Percentiles rank a stretch among this genome's conserved stretches.
Conservation (phyloP, 2,888 invertebrate genomes). For the Habrosyne pyritoides region DNA sequence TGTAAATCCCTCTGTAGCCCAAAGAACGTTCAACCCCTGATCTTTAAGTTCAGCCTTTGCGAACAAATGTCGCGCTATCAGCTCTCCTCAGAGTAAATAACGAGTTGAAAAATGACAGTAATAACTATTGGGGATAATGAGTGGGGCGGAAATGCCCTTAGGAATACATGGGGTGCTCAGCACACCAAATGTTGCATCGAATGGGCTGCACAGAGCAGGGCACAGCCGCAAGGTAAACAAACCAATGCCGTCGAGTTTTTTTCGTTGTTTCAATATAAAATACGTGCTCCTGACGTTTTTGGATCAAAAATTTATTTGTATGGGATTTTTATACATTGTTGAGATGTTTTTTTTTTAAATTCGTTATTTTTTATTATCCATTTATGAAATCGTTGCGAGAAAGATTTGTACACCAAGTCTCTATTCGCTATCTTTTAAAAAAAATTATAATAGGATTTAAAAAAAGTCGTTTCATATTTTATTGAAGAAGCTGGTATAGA, state of each 20-base stretch:
- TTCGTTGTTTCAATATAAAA: slow-evolving; percentile 37
- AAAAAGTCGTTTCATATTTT: too few relatives aligned
- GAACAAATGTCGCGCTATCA: slow-evolving; percentile 80
- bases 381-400: neutral
- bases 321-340: neutral
- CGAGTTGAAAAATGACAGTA: slow-evolving; percentile 84
- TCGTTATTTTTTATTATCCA: neutral
- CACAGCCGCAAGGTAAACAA: slow-evolving; percentile 65
- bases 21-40: slow-evolving; percentile 69
- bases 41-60: slow-evolving; percentile 66
- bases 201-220: slow-evolving; percentile 24
- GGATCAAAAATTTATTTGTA: neutral
- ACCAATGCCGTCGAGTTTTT: slow-evolving; percentile 40
- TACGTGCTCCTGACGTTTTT: slow-evolving; percentile 30
- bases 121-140: slow-evolving; percentile 82
- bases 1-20: slow-evolving; percentile 61
- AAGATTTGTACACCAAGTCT: neutral
- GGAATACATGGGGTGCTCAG: slow-evolving; percentile 74
- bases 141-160: slow-evolving; percentile 78
- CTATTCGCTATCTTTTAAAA: neutral
- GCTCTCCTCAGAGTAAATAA: slow-evolving; percentile 81
- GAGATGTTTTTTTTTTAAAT: neutral
- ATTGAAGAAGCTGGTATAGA: too few relatives aligned
- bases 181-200: slow-evolving; percentile 75
- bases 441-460: too few relatives aligned